Percentiles rank a stretch among this genome's conserved stretches.
phyloP scores from a whole-genome alignment of 64 coral and sea anemone species.

The Montipora foliosa region DNA sequence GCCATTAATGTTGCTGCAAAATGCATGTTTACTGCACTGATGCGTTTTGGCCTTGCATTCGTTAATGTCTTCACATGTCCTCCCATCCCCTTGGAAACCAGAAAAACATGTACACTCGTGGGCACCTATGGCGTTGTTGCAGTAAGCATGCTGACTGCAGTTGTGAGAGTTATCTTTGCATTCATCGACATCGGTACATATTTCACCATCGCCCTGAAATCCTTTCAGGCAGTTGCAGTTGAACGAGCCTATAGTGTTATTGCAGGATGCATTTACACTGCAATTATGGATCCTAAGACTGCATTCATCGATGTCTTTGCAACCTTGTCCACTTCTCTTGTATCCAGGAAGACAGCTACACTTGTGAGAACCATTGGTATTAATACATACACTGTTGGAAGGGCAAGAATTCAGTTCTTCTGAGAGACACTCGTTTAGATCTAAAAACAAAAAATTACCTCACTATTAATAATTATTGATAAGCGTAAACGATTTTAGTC shows the following conservation, averaged over 20 bases:
- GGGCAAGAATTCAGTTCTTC: background rate
- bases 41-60: too few relatives aligned
- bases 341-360: background rate
- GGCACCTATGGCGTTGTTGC: background rate
- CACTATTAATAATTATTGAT: too few relatives aligned
- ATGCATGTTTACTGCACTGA: too few relatives aligned
- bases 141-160: too few relatives aligned
- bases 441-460: background rate
- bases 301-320: constrained; percentile 24
- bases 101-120: background rate
- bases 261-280: background rate
- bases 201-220: background rate
- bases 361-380: background rate
- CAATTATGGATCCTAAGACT: background rate
- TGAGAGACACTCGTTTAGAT: background rate
- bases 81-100: too few relatives aligned
- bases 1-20: too few relatives aligned
- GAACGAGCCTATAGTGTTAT: background rate
- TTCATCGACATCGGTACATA: constrained; percentile 31
- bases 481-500: too few relatives aligned
- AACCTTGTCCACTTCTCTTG: background rate
- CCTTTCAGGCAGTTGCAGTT: background rate
- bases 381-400: background rate
- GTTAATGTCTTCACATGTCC: too few relatives aligned
- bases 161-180: constrained; percentile 3